Conservation (phyloP, 2,113 vertebrate genomes). For the Equus przewalskii region DNA sequence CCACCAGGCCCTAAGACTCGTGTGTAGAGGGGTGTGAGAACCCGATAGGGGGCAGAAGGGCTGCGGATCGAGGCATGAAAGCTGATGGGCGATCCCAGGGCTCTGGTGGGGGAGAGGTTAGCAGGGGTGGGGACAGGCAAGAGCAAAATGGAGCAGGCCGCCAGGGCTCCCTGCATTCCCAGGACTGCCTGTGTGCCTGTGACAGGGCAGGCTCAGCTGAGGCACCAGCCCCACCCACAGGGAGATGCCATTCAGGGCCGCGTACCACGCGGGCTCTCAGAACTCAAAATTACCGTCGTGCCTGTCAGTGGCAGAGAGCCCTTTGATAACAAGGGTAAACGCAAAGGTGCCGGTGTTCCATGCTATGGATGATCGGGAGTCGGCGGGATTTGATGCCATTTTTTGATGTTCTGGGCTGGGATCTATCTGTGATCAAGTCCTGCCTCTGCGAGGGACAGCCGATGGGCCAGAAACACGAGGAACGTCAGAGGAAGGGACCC, state of each 20-base stretch:
- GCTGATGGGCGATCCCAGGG: neutral
- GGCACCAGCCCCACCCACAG: accelerated
- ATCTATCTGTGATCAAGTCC: neutral
- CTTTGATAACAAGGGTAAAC: neutral
- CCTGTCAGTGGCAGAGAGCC: neutral
- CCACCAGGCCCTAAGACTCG: neutral
- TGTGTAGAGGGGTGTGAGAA: neutral
- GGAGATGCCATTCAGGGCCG: accelerated
- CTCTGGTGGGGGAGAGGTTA: neutral
- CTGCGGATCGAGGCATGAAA: neutral
- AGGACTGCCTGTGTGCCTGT: neutral
- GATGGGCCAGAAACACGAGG: neutral
- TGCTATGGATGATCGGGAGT: no score
- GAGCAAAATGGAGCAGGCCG: neutral
- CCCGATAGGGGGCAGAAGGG: neutral
- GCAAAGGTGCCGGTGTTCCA: accelerated
- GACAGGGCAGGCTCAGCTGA: neutral
- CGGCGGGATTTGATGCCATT: neutral
- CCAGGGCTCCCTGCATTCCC: neutral
- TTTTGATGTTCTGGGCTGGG: neutral
- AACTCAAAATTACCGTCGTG: neutral
- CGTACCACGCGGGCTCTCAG: neutral
- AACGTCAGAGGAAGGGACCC: neutral
- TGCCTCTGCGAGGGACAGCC: neutral
- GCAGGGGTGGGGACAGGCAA: neutral